Conservation (phyloP, 2,797 vertebrate species). For the Dallia pectoralis region DNA sequence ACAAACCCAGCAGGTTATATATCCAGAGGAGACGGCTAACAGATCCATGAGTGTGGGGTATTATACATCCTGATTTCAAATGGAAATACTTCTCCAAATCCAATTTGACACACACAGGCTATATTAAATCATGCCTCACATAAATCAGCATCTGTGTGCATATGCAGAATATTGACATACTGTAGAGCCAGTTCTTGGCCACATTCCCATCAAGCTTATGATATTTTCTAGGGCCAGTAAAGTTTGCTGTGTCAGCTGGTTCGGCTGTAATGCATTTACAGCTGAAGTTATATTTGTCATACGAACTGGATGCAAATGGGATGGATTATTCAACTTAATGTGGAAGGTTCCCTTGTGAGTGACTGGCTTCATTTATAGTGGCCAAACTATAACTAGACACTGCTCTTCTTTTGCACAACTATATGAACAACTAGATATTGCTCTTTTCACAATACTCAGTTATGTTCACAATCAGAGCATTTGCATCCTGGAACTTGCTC, state of each 20-base stretch:
- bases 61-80: neutral
- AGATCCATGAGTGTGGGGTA: conserved; percentile 10
- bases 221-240: neutral
- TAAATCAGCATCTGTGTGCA: neutral
- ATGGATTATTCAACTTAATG: no score
- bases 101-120: neutral
- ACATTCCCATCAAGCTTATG: neutral
- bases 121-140: neutral
- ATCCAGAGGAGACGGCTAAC: conserved; percentile 20
- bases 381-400: no score
- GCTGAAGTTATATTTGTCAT: neutral
- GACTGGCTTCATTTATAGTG: no score
- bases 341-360: no score
- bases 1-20: conserved; percentile 3
- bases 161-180: neutral
- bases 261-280: neutral
- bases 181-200: neutral
- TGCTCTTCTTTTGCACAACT: no score
- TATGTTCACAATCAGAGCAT: no score
- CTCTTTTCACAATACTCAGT: no score
- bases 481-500: no score
- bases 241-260: neutral
- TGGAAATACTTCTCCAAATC: neutral
- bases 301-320: no score
- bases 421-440: no score